A percentile compares a stretch with the other conserved stretches of the same genome.
Evolutionary conservation across 1,140 invertebrate genomes (phyloP).

Genomic region (Augochlora pura): DNA sequence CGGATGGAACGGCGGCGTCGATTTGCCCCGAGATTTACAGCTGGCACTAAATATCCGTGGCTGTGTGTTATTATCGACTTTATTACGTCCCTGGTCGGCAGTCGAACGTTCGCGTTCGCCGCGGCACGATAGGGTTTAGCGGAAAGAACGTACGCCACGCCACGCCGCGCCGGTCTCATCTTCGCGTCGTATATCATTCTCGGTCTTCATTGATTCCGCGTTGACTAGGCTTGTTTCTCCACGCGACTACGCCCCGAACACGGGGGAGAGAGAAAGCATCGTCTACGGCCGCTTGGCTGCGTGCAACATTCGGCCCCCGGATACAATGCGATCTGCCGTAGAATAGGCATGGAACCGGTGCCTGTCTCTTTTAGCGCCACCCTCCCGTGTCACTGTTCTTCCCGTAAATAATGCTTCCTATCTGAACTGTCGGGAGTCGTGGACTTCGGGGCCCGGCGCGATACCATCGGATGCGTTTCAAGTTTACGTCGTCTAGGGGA

Average conservation of each 20-base stretch:
- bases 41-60: slow-evolving; percentile 76
- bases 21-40: slow-evolving; percentile 76
- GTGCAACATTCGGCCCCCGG: slow-evolving; percentile 31
- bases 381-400: slow-evolving; percentile 31
- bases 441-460: slow-evolving; percentile 14
- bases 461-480: slow-evolving; percentile 34
- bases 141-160: slow-evolving; percentile 68
- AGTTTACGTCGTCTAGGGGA: slow-evolving; percentile 26
- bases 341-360: slow-evolving; percentile 38
- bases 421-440: slow-evolving; percentile 47
- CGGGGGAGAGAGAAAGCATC: not conserved
- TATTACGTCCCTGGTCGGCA: slow-evolving; percentile 64
- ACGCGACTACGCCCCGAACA: slow-evolving; percentile 6
- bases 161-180: slow-evolving; percentile 63
- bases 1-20: slow-evolving; percentile 71
- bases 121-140: slow-evolving; percentile 69
- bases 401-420: slow-evolving; percentile 54
- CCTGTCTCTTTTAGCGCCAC: slow-evolving; percentile 43
- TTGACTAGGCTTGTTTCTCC: slow-evolving; percentile 21
- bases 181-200: slow-evolving; percentile 73
- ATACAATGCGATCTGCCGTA: slow-evolving; percentile 47
- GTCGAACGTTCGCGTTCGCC: slow-evolving; percentile 20
- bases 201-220: slow-evolving; percentile 71
- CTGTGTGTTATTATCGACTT: slow-evolving; percentile 76
- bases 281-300: not conserved